Evolutionary conservation across 2,113 vertebrate species (phyloP).

Genomic region (Donacobius atricapilla): DNA sequence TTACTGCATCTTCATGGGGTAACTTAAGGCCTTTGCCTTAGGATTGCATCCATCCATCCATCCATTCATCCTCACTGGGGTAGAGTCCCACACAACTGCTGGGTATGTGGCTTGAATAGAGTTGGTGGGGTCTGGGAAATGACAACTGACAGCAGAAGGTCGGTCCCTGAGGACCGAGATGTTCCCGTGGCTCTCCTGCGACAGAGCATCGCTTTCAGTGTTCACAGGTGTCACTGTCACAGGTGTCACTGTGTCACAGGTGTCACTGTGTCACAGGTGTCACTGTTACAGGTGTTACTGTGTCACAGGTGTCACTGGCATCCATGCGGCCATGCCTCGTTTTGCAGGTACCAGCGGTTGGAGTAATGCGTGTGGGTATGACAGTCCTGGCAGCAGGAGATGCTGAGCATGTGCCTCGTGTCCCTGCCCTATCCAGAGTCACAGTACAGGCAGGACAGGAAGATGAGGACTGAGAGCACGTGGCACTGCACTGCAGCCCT

Average conservation of each 20-base stretch:
- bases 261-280: not conserved
- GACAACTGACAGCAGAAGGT: not conserved
- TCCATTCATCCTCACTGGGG: not conserved
- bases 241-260: not conserved
- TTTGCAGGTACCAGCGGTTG: not conserved
- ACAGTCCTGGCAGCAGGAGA: not conserved
- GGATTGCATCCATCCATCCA: not conserved
- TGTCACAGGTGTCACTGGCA: not conserved
- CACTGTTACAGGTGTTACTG: not conserved
- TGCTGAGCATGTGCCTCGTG: not conserved
- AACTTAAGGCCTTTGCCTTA: constrained; percentile 13
- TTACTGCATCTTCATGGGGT: not conserved
- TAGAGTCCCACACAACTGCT: not conserved
- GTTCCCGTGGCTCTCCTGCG: not conserved
- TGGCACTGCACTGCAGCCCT: not conserved
- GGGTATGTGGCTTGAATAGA: not conserved
- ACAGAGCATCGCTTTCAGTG: accelerated
- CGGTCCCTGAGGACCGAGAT: not conserved
- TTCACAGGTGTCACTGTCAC: not conserved
- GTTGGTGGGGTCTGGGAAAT: not conserved
- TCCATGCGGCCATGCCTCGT: accelerated
- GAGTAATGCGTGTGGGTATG: not conserved
- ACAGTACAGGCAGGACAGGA: not conserved
- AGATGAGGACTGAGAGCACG: not conserved
- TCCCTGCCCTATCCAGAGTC: not conserved